These are phyloP conservation scores for Pogonognathellus flavescens DNA, from an alignment of 1,140 invertebrate species.

Conservation along the genomic window DNA sequence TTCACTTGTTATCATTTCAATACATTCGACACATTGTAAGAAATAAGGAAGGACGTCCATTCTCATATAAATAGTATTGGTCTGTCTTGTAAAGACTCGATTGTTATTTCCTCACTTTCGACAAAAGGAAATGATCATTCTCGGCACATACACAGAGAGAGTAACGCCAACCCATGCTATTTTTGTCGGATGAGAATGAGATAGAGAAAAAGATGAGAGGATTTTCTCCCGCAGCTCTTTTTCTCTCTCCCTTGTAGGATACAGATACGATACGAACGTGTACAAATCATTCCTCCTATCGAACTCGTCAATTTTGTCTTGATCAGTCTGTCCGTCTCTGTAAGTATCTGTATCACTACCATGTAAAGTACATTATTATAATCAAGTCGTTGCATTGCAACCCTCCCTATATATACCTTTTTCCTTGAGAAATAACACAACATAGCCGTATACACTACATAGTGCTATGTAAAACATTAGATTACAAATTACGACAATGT, in stretches of 20 bases:
- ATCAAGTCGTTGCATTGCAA: background rate
- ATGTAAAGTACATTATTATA: background rate
- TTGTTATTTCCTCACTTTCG: slow-evolving; percentile 59
- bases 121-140: slow-evolving; percentile 48
- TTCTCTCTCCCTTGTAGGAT: too few relatives aligned
- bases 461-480: background rate
- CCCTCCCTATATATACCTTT: background rate
- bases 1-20: slow-evolving; percentile 39
- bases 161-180: background rate
- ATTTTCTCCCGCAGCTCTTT: too few relatives aligned
- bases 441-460: background rate
- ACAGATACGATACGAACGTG: background rate
- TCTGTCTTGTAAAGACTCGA: slow-evolving; percentile 50
- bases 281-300: slow-evolving; percentile 12
- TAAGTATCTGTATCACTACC: background rate
- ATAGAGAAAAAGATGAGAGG: slow-evolving; percentile 26
- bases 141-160: slow-evolving; percentile 14
- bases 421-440: background rate
- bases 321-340: slow-evolving; percentile 6
- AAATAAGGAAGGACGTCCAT: slow-evolving; percentile 2
- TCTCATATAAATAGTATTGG: background rate
- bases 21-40: slow-evolving; percentile 5
- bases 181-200: background rate
- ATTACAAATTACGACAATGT: slow-evolving; percentile 33
- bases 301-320: background rate